Evolutionary conservation across 2,888 invertebrate species (phyloP).

Genomic region (Sicus ferrugineus): DNA sequence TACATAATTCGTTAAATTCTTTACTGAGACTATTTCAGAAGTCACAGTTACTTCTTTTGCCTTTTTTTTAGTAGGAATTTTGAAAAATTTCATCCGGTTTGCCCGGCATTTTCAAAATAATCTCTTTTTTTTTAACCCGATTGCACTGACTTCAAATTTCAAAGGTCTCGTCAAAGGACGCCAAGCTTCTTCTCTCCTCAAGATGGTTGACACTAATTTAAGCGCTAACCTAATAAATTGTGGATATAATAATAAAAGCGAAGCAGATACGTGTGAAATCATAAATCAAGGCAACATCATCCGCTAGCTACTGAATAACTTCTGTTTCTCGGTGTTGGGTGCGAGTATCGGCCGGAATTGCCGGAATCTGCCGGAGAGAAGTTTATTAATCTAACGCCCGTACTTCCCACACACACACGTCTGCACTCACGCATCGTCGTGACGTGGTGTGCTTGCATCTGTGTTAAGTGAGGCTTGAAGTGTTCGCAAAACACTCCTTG

Average conservation of each 20-base stretch:
- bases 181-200: not conserved
- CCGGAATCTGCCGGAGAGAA: constrained; percentile 3
- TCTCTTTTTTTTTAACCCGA: too few relatives aligned
- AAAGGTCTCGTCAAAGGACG: not conserved
- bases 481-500: constrained; percentile 7
- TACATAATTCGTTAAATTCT: too few relatives aligned
- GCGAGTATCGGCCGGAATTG: not conserved
- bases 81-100: too few relatives aligned
- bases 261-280: constrained; percentile 32
- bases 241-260: constrained; percentile 9
- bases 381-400: not conserved
- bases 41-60: too few relatives aligned
- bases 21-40: too few relatives aligned
- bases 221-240: constrained; percentile 7
- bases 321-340: not conserved
- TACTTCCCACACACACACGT: not conserved
- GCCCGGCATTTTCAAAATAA: too few relatives aligned
- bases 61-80: too few relatives aligned
- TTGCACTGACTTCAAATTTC: too few relatives aligned
- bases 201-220: constrained; percentile 1
- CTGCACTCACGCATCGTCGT: not conserved
- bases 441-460: not conserved
- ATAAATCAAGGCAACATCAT: constrained; percentile 35
- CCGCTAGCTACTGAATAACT: constrained; percentile 22
- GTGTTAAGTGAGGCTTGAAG: not conserved